These are phyloP conservation scores for Elephas maximus DNA, from an alignment of 2,113 vertebrate species.

Conservation along the genomic window DNA sequence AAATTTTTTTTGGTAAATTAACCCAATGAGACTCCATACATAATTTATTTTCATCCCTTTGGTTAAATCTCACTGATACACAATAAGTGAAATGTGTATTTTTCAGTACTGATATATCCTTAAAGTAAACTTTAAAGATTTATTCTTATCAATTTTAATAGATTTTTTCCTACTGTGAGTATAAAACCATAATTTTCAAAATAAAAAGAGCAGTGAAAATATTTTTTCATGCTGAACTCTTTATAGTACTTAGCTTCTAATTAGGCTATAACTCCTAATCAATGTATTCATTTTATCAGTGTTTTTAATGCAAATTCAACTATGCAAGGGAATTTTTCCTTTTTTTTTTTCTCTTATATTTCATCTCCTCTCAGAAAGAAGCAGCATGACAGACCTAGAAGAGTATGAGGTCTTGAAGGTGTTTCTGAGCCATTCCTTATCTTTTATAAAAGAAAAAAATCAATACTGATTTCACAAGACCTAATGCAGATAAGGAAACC, in stretches of 20 bases:
- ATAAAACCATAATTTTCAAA: background rate
- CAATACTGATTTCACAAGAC: background rate
- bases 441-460: background rate
- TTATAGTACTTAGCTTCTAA: background rate
- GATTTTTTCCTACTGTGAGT: background rate
- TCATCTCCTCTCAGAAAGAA: background rate
- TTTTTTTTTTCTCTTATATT: background rate
- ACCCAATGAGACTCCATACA: background rate
- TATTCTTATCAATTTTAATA: background rate
- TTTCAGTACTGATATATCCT: background rate
- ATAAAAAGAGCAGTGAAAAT: background rate
- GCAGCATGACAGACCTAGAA: background rate
- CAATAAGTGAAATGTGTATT: background rate
- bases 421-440: background rate
- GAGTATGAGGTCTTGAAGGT: background rate
- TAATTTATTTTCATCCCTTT: background rate
- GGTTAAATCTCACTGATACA: background rate
- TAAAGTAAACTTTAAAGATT: background rate
- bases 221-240: background rate
- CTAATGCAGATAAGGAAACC: background rate
- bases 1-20: background rate
- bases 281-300: background rate
- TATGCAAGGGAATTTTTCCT: background rate
- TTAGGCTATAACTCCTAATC: background rate
- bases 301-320: background rate